These are phyloP conservation scores for Zelleria hepariella DNA, from an alignment of 2,888 invertebrate genomes.

Conservation along the genomic window DNA sequence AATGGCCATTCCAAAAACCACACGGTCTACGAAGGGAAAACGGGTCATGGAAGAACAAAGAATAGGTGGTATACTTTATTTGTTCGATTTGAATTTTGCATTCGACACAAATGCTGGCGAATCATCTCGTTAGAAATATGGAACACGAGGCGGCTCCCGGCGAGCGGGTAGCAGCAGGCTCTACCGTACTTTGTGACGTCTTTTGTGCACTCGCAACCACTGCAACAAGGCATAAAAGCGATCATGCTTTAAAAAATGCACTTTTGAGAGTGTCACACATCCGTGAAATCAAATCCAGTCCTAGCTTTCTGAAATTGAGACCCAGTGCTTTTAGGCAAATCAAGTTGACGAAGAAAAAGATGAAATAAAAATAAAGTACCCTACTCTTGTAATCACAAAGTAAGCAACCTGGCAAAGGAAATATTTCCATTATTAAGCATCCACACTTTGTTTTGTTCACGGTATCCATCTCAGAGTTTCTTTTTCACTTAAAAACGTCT, in stretches of 20 bases:
- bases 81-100: constrained; percentile 6
- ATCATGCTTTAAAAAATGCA: background rate
- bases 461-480: no score
- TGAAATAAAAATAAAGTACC: no score
- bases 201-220: constrained; percentile 51
- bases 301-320: background rate
- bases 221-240: background rate
- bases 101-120: constrained; percentile 48
- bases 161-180: constrained; percentile 28
- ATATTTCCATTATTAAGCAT: no score
- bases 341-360: no score
- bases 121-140: constrained; percentile 67
- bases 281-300: background rate
- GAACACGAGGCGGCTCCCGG: constrained; percentile 47
- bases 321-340: no score
- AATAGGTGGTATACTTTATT: background rate
- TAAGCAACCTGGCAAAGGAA: no score
- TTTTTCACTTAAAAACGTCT: no score
- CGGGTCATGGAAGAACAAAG: background rate
- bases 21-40: background rate
- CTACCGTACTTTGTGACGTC: constrained; percentile 64
- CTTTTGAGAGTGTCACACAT: background rate
- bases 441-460: no score
- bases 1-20: background rate
- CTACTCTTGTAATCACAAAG: no score